These are phyloP conservation scores for Oxystoma pomonae DNA, from an alignment of 2,888 invertebrate genomes.

Conservation along the genomic window DNA sequence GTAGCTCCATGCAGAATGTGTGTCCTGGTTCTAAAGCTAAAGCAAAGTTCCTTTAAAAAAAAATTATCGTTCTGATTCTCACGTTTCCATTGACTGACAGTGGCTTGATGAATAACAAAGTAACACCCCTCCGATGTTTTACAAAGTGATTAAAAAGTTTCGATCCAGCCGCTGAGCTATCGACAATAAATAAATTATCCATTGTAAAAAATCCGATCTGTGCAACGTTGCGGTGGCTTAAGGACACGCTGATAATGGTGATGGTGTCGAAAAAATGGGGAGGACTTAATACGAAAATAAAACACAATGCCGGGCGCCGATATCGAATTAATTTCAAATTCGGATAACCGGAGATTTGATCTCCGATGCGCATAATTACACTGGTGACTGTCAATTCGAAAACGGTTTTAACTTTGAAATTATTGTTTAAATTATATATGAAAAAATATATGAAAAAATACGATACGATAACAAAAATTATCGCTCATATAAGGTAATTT, in stretches of 20 bases:
- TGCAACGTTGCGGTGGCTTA: slow-evolving; percentile 13
- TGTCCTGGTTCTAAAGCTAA: too few relatives aligned
- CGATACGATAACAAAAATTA: too few relatives aligned
- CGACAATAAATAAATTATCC: background rate
- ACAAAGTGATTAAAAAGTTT: background rate
- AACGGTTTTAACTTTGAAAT: slow-evolving; percentile 45
- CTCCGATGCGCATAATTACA: slow-evolving; percentile 44
- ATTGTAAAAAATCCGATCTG: background rate
- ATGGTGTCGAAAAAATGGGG: background rate
- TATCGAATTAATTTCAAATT: slow-evolving; percentile 40
- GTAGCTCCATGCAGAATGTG: too few relatives aligned
- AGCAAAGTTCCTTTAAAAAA: background rate
- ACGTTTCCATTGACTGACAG: background rate
- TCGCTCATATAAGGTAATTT: too few relatives aligned
- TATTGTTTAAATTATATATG: too few relatives aligned
- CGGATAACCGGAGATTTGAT: slow-evolving; percentile 44
- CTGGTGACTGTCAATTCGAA: slow-evolving; percentile 48
- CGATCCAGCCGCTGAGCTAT: background rate
- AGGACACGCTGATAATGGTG: slow-evolving; percentile 6
- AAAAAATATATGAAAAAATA: too few relatives aligned
- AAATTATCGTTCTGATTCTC: slow-evolving; percentile 17
- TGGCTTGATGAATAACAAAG: background rate
- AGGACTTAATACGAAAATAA: slow-evolving; percentile 18
- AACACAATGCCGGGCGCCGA: slow-evolving; percentile 30
- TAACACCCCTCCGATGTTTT: background rate